These are phyloP conservation scores for Epinotia demarniana DNA, from an alignment of 2,888 invertebrate genomes.

Conservation along the genomic window DNA sequence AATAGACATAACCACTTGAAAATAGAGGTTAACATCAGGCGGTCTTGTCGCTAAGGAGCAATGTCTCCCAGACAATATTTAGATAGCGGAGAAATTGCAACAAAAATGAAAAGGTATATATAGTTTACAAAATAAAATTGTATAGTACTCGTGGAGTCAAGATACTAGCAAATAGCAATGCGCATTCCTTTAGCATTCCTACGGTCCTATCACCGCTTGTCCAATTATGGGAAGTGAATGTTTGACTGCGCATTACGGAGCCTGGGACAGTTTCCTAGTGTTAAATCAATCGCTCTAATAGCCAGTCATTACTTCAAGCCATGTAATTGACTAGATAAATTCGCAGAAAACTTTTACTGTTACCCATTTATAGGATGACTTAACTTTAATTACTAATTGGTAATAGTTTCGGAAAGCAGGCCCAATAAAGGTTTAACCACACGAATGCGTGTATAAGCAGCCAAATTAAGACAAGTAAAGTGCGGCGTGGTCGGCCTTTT, in stretches of 20 bases:
- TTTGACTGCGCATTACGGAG: conserved; percentile 62
- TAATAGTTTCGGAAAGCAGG: background rate
- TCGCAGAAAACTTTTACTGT: conserved; percentile 46
- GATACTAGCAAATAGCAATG: background rate
- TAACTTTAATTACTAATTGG: background rate
- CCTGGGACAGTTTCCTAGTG: conserved; percentile 63
- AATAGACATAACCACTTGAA: no score
- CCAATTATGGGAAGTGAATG: conserved; percentile 58
- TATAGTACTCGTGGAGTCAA: background rate
- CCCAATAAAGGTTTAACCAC: background rate
- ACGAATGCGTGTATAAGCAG: background rate
- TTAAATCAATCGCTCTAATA: conserved; percentile 65
- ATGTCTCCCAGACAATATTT: no score
- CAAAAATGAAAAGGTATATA: no score
- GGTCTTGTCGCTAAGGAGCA: no score
- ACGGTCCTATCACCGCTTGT: conserved; percentile 46
- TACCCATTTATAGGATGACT: background rate
- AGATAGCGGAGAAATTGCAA: no score
- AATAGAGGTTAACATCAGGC: no score
- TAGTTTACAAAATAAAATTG: no score
- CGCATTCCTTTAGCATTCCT: conserved; percentile 35
- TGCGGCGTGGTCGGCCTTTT: background rate
- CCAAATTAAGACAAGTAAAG: no score
- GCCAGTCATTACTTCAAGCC: conserved; percentile 58
- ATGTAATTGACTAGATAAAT: conserved; percentile 58